These are phyloP conservation scores for Lamellibrachia columna DNA, from an alignment of 2,888 invertebrate genomes.

Conservation along the genomic window DNA sequence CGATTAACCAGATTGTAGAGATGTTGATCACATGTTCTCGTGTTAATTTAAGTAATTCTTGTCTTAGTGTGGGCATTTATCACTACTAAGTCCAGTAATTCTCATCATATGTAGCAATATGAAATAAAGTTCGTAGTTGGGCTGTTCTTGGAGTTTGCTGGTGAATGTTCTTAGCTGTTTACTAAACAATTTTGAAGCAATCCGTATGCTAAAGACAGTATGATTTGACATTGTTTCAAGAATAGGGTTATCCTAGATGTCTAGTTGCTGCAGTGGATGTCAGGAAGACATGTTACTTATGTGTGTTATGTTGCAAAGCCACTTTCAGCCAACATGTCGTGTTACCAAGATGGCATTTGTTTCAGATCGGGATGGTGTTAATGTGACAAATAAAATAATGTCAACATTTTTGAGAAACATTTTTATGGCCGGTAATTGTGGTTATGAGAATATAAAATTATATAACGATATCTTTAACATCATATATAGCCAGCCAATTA, in stretches of 20 bases:
- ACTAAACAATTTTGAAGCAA: background rate
- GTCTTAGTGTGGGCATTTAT: background rate
- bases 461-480: background rate
- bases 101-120: background rate
- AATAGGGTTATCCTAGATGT: background rate
- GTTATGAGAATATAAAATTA: background rate
- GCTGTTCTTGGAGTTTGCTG: background rate
- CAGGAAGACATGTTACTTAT: background rate
- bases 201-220: background rate
- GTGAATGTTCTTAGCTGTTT: background rate
- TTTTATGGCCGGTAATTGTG: background rate
- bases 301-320: background rate
- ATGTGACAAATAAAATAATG: background rate
- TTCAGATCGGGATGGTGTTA: background rate
- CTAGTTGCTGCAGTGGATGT: background rate
- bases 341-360: background rate
- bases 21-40: background rate
- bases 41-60: background rate
- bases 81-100: no score
- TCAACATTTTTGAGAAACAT: background rate
- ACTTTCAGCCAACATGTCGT: background rate
- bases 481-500: background rate
- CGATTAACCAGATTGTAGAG: background rate
- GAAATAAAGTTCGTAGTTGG: background rate
- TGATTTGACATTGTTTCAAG: background rate